These are phyloP conservation scores for Phataginus tricuspis DNA, from an alignment of 2,797 vertebrate species.

Conservation along the genomic window DNA sequence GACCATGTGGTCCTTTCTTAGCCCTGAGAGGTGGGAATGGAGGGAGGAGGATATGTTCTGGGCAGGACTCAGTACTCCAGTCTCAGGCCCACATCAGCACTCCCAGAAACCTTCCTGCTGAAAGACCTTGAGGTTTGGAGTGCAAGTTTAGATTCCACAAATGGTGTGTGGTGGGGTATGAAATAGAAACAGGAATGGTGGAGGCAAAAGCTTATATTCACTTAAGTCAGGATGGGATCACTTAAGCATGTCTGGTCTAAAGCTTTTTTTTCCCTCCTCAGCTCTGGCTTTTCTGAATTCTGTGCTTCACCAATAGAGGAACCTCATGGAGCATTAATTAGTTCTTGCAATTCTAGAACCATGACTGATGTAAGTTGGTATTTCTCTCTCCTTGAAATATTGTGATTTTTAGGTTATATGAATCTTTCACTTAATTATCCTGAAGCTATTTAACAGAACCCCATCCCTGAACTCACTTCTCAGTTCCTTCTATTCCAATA, in stretches of 20 bases:
- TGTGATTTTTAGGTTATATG: not conserved
- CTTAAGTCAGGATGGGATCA: not conserved
- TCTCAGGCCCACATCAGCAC: no score
- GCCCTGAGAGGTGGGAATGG: not conserved
- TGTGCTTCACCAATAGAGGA: not conserved
- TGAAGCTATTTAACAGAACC: constrained; percentile 16
- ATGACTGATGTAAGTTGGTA: constrained; percentile 65
- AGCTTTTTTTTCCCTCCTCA: constrained; percentile 10
- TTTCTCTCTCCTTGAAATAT: constrained; percentile 38
- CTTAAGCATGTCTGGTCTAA: not conserved
- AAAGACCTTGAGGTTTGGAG: not conserved
- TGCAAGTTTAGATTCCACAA: not conserved
- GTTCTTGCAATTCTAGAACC: not conserved
- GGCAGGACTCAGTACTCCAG: not conserved
- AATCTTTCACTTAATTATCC: not conserved
- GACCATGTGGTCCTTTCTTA: not conserved
- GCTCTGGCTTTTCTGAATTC: constrained; percentile 51
- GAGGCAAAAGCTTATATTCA: not conserved
- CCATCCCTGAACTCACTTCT: not conserved
- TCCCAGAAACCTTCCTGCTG: not conserved
- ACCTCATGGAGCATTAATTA: not conserved
- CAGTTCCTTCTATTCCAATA: not conserved
- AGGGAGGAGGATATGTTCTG: not conserved
- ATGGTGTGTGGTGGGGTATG: not conserved
- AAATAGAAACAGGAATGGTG: not conserved